Base-by-base conservation (phyloP, 2,888 invertebrate species). In the Hecatera dysodea region DNA sequence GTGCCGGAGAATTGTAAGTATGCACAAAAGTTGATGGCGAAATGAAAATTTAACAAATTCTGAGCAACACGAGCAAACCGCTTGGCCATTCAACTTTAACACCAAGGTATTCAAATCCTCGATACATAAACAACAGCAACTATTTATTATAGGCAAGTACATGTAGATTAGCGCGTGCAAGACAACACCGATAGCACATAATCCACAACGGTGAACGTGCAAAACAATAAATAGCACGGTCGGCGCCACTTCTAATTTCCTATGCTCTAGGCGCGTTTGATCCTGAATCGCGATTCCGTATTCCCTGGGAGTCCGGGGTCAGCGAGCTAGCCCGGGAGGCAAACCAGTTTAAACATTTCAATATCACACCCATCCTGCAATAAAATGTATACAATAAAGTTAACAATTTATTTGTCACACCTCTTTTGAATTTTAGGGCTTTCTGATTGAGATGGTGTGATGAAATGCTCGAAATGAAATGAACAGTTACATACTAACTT, bases 341-440 rank as follows among this genome's bases (percentile, higher is more conserved):
- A 93, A 95, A 95, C 95, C 94, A 91, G 95, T 95, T 95, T 90
- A 88, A 85, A 90, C 92, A 94, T 95, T 95, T 94, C 94, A 94
- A 95, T 95, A 95, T 94, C 91, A 94, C 94, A 94, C 93, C 90
- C 89, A 92, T 83, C 84, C 86, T 87, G 91, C 92, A 92, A 87
- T 88, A 91, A 91, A 90, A 89, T 88, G 69, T 75, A 77, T 81
- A 73, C 66, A 78, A 69, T 83, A 85, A 83, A 74, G 60, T 80
- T 78, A 74, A 80, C 72, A 75, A 74, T 82, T 74, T 84, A 82
- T 85, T 83, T 76, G 74, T 85, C 75, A 82, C 77, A 82, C 77
- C 73, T 82, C 75, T 84, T 76, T 78, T 57, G 56, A 68, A 75
- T 74, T 80, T 79, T 48, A 60, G 53, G 44, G 44, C 39, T 53